Evolutionary conservation across 1,140 invertebrate species (phyloP).

Genomic region (Leptinotarsa undecemlineata): DNA sequence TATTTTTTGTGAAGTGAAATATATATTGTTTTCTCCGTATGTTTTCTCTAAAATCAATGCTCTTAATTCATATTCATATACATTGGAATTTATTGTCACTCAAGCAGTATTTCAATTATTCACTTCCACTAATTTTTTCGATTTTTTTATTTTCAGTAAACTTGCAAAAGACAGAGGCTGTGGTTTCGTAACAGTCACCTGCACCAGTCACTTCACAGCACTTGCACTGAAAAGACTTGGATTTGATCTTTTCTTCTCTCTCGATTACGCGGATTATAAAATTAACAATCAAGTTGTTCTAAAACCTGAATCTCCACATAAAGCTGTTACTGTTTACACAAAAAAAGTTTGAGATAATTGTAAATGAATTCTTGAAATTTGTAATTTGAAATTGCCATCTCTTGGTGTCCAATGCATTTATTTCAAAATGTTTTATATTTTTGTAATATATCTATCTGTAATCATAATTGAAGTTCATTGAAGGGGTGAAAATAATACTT

Average conservation of each 20-base stretch:
- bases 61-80: not conserved
- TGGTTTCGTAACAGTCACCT: constrained; percentile 62
- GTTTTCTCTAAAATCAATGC: not conserved
- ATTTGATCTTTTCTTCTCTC: constrained; percentile 66
- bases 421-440: no score
- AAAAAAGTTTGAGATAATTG: constrained; percentile 48
- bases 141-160: constrained; percentile 59
- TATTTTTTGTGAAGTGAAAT: no score
- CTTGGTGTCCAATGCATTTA: no score
- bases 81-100: not conserved
- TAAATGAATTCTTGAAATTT: no score
- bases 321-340: constrained; percentile 57
- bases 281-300: constrained; percentile 63
- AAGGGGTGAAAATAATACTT: no score
- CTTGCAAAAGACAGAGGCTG: constrained; percentile 59
- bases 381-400: no score
- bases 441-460: no score
- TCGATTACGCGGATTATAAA: constrained; percentile 69
- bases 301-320: constrained; percentile 62
- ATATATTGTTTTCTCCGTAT: not conserved
- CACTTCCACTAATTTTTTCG: not conserved
- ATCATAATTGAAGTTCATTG: no score
- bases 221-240: constrained; percentile 68
- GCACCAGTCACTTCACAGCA: constrained; percentile 72
- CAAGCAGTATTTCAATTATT: no score